These are phyloP conservation scores for Phorcus lineatus DNA, from an alignment of 2,888 invertebrate species.

Conservation along the genomic window DNA sequence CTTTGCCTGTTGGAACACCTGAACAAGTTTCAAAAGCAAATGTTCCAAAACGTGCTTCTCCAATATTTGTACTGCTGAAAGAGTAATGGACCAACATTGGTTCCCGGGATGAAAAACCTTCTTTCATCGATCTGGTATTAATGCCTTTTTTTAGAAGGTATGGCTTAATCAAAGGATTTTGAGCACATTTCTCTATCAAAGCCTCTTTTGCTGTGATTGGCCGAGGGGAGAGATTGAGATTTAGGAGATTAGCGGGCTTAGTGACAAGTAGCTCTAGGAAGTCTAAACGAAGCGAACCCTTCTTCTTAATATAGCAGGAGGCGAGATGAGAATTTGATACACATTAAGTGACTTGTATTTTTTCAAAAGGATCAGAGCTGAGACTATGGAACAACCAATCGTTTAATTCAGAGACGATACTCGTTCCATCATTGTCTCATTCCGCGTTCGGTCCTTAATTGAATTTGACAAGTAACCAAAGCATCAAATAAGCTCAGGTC, in stretches of 20 bases:
- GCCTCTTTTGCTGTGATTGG: too few relatives aligned
- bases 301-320: neutral
- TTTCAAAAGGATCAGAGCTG: neutral
- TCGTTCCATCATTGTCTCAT: slow-evolving; percentile 21
- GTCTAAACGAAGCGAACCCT: neutral
- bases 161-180: too few relatives aligned
- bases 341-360: neutral
- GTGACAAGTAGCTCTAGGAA: neutral
- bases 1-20: too few relatives aligned
- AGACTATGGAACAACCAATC: neutral
- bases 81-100: neutral
- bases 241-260: neutral
- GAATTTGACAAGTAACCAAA: slow-evolving; percentile 25
- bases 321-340: neutral
- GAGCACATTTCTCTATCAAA: too few relatives aligned
- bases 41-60: neutral
- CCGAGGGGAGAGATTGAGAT: too few relatives aligned
- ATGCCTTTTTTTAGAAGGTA: neutral
- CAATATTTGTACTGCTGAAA: slow-evolving; percentile 12
- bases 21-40: too few relatives aligned
- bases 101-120: neutral
- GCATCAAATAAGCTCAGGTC: slow-evolving; percentile 18
- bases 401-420: neutral
- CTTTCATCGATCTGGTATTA: neutral
- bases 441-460: slow-evolving; percentile 6